Evolutionary conservation across 2,797 vertebrate genomes (phyloP).

Genomic region (Cuculus canorus): DNA sequence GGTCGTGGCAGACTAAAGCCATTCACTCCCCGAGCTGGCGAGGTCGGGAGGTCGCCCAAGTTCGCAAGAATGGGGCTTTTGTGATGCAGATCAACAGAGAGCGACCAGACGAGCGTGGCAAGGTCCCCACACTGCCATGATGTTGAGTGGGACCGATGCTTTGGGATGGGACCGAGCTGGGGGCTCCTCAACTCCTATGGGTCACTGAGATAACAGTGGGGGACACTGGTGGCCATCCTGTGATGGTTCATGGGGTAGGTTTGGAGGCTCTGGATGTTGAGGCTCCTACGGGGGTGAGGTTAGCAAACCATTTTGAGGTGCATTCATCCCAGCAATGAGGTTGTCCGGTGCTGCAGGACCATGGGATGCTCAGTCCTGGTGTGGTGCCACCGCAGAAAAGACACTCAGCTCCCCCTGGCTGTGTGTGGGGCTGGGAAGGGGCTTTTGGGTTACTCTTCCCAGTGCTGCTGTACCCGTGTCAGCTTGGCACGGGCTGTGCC

Average conservation of each 20-base stretch:
- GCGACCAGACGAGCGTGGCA: conserved; percentile 63
- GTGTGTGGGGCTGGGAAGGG: fast-evolving
- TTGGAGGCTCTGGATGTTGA: fast-evolving
- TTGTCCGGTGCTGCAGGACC: fast-evolving
- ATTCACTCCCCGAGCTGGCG: conserved; percentile 86
- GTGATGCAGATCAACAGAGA: conserved; percentile 85
- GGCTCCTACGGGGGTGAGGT: neutral
- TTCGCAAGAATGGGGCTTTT: conserved; percentile 84
- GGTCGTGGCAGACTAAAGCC: conserved; percentile 76
- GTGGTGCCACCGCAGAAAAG: neutral
- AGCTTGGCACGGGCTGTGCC: fast-evolving
- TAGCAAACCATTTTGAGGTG: fast-evolving
- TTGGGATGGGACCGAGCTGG: neutral
- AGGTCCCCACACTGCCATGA: neutral
- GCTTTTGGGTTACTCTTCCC: neutral
- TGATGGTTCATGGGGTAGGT: fast-evolving
- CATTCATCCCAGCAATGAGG: fast-evolving
- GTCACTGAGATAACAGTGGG: neutral
- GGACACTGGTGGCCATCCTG: neutral
- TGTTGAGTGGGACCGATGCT: neutral
- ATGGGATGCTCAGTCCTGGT: fast-evolving
- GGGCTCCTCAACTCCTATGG: neutral
- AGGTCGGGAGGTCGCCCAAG: conserved; percentile 87
- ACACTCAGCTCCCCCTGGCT: neutral
- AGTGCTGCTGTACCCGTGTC: fast-evolving